Base-by-base conservation (phyloP, 2,797 vertebrate genomes). In the Novumbra hubbsi region DNA sequence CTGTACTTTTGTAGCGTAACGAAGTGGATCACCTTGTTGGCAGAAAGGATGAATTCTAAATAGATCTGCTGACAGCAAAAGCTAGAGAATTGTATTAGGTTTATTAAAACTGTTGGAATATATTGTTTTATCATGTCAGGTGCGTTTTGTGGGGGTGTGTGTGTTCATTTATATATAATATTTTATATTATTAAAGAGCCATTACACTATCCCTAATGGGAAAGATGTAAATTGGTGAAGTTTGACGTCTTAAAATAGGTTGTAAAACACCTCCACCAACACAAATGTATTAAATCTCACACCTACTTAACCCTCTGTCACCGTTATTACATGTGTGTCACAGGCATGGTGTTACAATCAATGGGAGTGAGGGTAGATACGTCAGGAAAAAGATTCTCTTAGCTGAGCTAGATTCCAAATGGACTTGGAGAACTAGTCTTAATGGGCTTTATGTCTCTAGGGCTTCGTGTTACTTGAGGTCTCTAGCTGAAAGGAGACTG, bases 381-480 rank as follows among this genome's bases (percentile, higher is more conserved):
- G 75, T 73, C 77, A 55, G 60, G 30, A 70, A 73, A 38, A 41
- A 74, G 71, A 75, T 73, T 75, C 78, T 81, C 60, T 72, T 73
- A 73, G 75, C 69, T 76, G 52, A 76, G 81, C 76, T 49, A n/a
- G 41, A 78, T 71, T 50, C 70, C 77, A 83, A 88, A 87, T 83
- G 70, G 84, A 86, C 83, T 66, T 73, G 67, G 70, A 82, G 81
- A 84, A 81, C 80, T 81, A 76, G 80, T 78, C 70, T 78, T 88
- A 90, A 90, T 87, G 80, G 84, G 76, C 77, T 69, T 85, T 82
- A 78, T 83, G 82, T 88, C 89, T 87, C 84, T 63, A 62, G 81
- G 75, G 88, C 75, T 80, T 49, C 14, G 28, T 32, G 73, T 66
- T 78, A 68, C 45, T 77, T 6, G 72, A 82, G 77, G 77, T 83